Evolutionary conservation across 2,797 vertebrate genomes (phyloP).

Genomic region (Phrynocephalus guinanensis): DNA sequence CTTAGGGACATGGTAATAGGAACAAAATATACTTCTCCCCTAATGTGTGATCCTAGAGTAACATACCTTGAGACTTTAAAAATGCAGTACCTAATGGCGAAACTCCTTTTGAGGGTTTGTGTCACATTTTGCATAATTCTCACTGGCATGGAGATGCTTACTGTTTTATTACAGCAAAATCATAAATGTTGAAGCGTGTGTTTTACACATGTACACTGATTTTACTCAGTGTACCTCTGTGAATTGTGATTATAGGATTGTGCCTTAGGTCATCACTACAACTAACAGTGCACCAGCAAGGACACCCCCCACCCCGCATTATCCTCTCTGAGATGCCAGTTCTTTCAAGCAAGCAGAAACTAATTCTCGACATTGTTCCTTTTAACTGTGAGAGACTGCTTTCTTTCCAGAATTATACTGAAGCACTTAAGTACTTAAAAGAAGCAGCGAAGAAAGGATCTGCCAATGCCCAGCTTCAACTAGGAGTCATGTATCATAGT

Average conservation of each 20-base stretch:
- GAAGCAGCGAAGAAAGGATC: constrained; percentile 75
- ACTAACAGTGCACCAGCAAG: neutral
- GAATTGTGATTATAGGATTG: too few relatives aligned
- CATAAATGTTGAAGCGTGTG: too few relatives aligned
- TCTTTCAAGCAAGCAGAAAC: neutral
- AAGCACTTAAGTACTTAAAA: constrained; percentile 74
- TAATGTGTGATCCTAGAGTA: neutral
- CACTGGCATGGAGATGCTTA: too few relatives aligned
- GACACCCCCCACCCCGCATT: neutral
- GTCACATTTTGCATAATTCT: too few relatives aligned
- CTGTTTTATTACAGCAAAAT: too few relatives aligned
- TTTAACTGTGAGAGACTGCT: constrained; percentile 59
- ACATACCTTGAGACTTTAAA: neutral
- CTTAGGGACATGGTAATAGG: too few relatives aligned
- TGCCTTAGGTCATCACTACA: neutral
- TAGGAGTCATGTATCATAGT: constrained; percentile 75
- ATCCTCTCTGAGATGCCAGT: neutral
- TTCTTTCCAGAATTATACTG: constrained; percentile 74
- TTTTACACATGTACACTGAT: too few relatives aligned
- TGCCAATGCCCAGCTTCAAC: constrained; percentile 73
- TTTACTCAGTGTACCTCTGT: too few relatives aligned
- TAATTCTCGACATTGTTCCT: neutral
- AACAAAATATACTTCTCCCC: too few relatives aligned
- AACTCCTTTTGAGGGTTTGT: too few relatives aligned
- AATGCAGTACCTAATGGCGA: neutral